These are phyloP conservation scores for Nothocercus nigrocapillus DNA, from an alignment of 2,113 vertebrate species.

Conservation along the genomic window DNA sequence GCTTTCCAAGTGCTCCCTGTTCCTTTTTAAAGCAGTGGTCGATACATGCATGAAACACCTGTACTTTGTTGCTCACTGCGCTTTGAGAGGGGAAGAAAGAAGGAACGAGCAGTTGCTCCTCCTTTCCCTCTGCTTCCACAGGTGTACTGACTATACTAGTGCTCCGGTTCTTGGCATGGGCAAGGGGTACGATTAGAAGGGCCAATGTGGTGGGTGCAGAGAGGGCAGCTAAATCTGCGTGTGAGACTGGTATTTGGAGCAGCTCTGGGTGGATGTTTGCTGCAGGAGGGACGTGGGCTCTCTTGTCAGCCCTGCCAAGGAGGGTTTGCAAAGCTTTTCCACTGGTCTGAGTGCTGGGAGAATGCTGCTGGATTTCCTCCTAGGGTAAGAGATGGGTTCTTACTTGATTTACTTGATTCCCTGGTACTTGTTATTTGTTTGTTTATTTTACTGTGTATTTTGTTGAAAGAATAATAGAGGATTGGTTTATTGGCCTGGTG, in stretches of 20 bases:
- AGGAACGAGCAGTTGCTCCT: not conserved
- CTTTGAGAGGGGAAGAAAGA: not conserved
- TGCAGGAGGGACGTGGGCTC: not conserved
- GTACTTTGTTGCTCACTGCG: not conserved
- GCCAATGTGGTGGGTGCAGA: not conserved
- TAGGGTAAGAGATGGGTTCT: not conserved
- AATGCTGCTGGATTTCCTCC: not conserved
- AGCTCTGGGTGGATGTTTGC: not conserved
- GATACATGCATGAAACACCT: not conserved
- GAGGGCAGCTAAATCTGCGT: not conserved
- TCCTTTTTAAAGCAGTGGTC: not conserved
- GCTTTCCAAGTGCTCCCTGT: not conserved
- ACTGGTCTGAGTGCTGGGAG: not conserved
- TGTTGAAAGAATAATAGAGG: not conserved
- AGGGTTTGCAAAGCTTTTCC: not conserved
- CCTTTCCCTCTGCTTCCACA: too few species aligned
- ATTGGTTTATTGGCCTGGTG: not conserved
- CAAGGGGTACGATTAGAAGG: accelerated
- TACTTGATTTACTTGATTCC: not conserved
- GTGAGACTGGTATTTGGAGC: not conserved
- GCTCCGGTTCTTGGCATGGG: not conserved
- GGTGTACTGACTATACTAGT: not conserved
- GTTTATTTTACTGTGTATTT: not conserved
- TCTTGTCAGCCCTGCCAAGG: not conserved
- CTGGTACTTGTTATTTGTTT: not conserved